A percentile compares a stretch with the other conserved stretches of the same genome.
phyloP scores from a whole-genome alignment of 2,888 invertebrate species.

The Epistrophe eligans region DNA sequence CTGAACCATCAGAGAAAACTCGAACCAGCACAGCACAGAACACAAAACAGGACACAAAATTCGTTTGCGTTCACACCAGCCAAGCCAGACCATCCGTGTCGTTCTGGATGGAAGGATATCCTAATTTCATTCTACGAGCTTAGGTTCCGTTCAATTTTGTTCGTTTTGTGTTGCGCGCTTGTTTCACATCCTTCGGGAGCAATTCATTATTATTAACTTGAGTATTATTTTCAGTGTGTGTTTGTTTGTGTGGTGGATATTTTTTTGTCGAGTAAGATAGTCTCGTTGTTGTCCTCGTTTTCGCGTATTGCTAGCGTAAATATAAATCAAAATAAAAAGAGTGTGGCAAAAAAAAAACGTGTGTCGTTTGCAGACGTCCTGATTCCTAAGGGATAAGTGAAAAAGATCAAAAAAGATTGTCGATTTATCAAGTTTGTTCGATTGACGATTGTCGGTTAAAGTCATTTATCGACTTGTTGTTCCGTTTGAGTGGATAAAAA shows the following conservation, averaged over 20 bases:
- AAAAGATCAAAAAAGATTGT: constrained; percentile 50
- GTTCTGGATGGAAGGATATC: constrained; percentile 75
- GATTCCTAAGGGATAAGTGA: constrained; percentile 33
- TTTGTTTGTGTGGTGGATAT: background rate
- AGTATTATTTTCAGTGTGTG: constrained; percentile 46
- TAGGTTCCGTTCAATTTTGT: constrained; percentile 67
- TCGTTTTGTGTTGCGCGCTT: constrained; percentile 61
- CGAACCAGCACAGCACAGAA: background rate
- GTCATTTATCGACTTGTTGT: constrained; percentile 40
- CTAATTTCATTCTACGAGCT: constrained; percentile 69
- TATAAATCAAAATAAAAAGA: constrained; percentile 45
- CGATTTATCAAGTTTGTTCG: constrained; percentile 35
- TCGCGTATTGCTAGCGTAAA: constrained; percentile 50
- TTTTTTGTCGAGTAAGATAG: constrained; percentile 27
- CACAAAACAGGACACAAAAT: constrained; percentile 24
- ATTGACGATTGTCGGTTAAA: constrained; percentile 45
- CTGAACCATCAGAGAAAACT: constrained; percentile 27
- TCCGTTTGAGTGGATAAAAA: constrained; percentile 26
- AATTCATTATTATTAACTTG: constrained; percentile 73
- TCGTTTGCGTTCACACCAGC: constrained; percentile 43
- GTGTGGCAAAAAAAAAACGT: constrained; percentile 37
- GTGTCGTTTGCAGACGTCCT: constrained; percentile 36
- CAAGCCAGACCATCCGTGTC: constrained; percentile 69
- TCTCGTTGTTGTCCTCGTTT: constrained; percentile 37
- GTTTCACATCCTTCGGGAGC: constrained; percentile 58